Percentiles rank a stretch among this genome's conserved stretches.
Evolutionary conservation across 2,113 vertebrate species (phyloP).

Genomic region (Dasyurus viverrinus): DNA sequence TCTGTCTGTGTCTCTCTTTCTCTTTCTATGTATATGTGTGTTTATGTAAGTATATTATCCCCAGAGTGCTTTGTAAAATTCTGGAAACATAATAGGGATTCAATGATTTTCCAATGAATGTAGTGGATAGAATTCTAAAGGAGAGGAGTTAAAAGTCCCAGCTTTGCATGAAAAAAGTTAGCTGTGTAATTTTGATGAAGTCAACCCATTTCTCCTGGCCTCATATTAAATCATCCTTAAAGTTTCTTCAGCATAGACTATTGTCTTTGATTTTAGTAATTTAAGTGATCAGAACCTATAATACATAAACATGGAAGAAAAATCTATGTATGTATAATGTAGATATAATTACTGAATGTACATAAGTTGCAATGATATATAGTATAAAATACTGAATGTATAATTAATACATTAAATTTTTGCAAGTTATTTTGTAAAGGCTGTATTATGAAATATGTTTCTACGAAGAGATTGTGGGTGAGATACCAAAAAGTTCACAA

Average conservation of each 20-base stretch:
- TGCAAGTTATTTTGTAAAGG: neutral
- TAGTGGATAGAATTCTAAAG: constrained; percentile 22
- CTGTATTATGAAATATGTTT: neutral
- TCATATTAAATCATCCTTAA: constrained; percentile 19
- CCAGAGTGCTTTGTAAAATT: neutral
- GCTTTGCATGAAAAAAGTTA: neutral
- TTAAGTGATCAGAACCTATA: constrained; percentile 7
- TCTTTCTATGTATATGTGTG: neutral
- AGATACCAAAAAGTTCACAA: neutral
- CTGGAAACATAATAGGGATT: neutral
- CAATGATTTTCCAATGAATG: constrained; percentile 34
- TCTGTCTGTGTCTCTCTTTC: neutral
- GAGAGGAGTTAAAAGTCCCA: constrained; percentile 19
- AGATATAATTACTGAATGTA: too few relatives aligned
- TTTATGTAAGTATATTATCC: too few relatives aligned
- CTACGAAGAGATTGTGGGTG: neutral
- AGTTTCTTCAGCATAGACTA: neutral
- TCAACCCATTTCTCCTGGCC: neutral
- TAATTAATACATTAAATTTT: neutral
- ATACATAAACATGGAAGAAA: neutral
- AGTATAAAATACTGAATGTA: neutral
- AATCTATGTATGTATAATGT: neutral
- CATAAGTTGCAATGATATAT: too few relatives aligned
- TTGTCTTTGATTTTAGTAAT: constrained; percentile 13
- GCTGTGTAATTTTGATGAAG: neutral